These are phyloP conservation scores for Otolemur garnettii DNA, from an alignment of 2,113 vertebrate species.

Conservation along the genomic window DNA sequence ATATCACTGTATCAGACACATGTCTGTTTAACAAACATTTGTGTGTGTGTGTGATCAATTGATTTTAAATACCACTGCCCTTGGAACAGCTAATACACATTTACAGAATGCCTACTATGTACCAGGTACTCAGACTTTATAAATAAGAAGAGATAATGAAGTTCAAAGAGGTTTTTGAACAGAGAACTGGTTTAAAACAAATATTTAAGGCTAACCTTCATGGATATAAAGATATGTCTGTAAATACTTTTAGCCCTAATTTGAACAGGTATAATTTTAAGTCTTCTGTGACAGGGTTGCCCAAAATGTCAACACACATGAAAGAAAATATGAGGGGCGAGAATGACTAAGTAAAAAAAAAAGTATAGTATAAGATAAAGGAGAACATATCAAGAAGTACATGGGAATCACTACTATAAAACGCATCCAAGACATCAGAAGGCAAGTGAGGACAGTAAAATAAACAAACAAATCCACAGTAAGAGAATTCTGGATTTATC, in stretches of 20 bases:
- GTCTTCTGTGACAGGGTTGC: background rate
- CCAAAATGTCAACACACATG: background rate
- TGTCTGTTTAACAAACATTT: background rate
- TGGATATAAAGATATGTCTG: background rate
- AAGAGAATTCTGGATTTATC: conserved; percentile 19
- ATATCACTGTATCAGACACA: background rate
- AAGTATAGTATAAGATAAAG: background rate
- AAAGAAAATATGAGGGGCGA: background rate
- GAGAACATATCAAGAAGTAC: background rate
- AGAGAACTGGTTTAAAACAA: background rate
- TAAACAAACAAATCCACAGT: background rate
- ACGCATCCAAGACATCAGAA: background rate
- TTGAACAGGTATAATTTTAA: conserved; percentile 2
- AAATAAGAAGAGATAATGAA: background rate
- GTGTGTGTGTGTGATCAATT: background rate
- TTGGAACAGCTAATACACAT: background rate
- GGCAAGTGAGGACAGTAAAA: background rate
- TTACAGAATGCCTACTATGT: background rate
- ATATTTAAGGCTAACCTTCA: background rate
- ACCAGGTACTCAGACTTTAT: background rate
- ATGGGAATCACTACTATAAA: background rate
- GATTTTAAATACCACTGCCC: background rate
- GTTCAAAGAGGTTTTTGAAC: background rate
- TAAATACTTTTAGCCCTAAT: background rate
- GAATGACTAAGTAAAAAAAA: background rate